Conservation (phyloP, 2,888 invertebrate species). For the Diadegma fenestrale region DNA sequence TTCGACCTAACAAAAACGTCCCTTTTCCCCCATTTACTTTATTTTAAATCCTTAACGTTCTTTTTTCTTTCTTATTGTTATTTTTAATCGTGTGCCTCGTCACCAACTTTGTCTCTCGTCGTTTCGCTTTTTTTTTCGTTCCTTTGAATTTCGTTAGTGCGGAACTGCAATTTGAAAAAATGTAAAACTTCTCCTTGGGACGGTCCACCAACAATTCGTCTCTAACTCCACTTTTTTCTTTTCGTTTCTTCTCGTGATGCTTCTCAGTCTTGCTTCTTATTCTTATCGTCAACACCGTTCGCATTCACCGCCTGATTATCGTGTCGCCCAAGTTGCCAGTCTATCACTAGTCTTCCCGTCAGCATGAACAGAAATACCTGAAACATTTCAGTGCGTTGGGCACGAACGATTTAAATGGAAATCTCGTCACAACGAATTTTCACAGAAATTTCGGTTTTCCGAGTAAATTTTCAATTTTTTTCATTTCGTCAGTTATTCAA, state of each 20-base stretch:
- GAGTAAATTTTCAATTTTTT: background rate
- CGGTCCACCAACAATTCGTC: conserved; percentile 48
- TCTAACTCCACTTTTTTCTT: conserved; percentile 38
- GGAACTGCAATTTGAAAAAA: conserved; percentile 35
- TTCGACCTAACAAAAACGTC: conserved; percentile 1
- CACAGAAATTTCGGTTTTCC: background rate
- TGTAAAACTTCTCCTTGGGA: conserved; percentile 48
- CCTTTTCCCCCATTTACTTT: background rate
- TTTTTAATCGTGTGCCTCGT: conserved; percentile 14
- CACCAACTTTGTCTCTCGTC: conserved; percentile 3
- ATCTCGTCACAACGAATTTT: background rate
- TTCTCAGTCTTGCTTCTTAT: conserved; percentile 86
- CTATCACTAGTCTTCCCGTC: conserved; percentile 94
- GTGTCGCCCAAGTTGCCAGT: conserved; percentile 88
- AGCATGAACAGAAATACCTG: conserved; percentile 95
- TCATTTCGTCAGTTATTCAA: no score
- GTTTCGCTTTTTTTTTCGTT: conserved; percentile 24
- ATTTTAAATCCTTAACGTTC: background rate
- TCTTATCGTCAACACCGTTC: conserved; percentile 85
- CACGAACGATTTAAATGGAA: background rate
- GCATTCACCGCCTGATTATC: conserved; percentile 81
- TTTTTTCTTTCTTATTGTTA: conserved; percentile 11
- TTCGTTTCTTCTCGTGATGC: conserved; percentile 49
- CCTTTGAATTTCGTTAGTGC: conserved; percentile 47
- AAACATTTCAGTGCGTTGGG: conserved; percentile 64